These are phyloP conservation scores for Acanthosepion lycidas DNA, from an alignment of 2,888 invertebrate species.

Conservation along the genomic window DNA sequence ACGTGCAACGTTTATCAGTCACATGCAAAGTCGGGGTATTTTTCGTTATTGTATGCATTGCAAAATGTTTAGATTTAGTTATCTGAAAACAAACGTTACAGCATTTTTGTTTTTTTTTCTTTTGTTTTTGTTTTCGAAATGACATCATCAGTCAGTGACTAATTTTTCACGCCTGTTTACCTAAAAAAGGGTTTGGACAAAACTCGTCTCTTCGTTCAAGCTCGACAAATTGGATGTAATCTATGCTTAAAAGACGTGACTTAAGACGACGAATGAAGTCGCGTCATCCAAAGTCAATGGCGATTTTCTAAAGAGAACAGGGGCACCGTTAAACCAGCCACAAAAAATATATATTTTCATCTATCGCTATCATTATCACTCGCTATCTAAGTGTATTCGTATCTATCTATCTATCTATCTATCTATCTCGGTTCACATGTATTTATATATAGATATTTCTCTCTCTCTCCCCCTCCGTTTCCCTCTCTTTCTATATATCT, in stretches of 20 bases:
- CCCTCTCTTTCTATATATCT: no score
- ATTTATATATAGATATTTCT: no score
- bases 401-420: no score
- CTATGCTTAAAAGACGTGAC: conserved; percentile 33
- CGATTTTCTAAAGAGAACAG: not conserved
- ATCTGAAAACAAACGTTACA: not conserved
- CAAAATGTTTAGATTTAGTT: not conserved
- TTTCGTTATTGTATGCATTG: no score
- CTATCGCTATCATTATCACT: not conserved
- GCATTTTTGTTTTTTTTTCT: not conserved
- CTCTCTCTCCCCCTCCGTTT: no score
- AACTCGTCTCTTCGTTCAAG: not conserved
- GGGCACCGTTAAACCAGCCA: not conserved
- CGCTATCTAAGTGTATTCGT: no score
- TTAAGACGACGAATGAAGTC: not conserved
- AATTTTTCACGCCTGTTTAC: not conserved
- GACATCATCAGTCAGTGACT: not conserved
- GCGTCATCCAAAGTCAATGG: not conserved
- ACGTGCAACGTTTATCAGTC: no score
- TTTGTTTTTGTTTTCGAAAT: not conserved
- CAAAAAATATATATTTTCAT: not conserved
- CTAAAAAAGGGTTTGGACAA: not conserved
- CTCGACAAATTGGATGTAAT: not conserved
- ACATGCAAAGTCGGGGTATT: no score
- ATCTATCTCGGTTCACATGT: no score